Evolutionary conservation across 2,113 vertebrate genomes (phyloP).

Genomic region (Aegithalos caudatus): DNA sequence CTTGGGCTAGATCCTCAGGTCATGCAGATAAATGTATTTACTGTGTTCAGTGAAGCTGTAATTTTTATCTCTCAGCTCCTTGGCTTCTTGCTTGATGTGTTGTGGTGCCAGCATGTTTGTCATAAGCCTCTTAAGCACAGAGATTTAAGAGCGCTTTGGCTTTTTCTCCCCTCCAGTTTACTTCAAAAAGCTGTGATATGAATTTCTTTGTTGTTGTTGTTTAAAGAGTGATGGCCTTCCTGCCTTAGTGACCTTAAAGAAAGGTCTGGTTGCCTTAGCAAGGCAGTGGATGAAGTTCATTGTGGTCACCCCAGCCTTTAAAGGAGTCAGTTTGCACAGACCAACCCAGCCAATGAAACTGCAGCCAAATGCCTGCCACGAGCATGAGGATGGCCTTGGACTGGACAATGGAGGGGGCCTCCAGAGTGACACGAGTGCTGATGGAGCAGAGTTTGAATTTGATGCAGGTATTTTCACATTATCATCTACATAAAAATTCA

Average conservation of each 20-base stretch:
- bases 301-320: conserved; percentile 95
- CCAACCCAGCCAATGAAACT: conserved; percentile 84
- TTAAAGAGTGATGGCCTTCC: conserved; percentile 92
- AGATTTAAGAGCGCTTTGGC: not conserved
- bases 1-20: not conserved
- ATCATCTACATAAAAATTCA: not conserved
- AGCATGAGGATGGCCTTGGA: conserved; percentile 77
- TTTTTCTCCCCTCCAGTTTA: not conserved
- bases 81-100: not conserved
- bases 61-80: not conserved
- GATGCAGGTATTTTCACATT: conserved; percentile 85
- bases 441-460: conserved; percentile 96
- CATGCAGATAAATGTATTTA: not conserved
- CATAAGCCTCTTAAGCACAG: not conserved
- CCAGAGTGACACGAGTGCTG: conserved; percentile 96
- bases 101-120: not conserved
- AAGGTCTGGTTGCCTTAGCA: conserved; percentile 93
- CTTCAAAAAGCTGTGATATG: not conserved
- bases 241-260: conserved; percentile 94
- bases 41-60: not conserved
- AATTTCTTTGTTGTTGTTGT: not conserved
- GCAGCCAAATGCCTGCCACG: conserved; percentile 67
- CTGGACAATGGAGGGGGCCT: conserved; percentile 86
- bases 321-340: conserved; percentile 89
- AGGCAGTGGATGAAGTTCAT: conserved; percentile 99